Conservation (phyloP, 2,888 invertebrate genomes). For the Onthophagus sagittarius region DNA sequence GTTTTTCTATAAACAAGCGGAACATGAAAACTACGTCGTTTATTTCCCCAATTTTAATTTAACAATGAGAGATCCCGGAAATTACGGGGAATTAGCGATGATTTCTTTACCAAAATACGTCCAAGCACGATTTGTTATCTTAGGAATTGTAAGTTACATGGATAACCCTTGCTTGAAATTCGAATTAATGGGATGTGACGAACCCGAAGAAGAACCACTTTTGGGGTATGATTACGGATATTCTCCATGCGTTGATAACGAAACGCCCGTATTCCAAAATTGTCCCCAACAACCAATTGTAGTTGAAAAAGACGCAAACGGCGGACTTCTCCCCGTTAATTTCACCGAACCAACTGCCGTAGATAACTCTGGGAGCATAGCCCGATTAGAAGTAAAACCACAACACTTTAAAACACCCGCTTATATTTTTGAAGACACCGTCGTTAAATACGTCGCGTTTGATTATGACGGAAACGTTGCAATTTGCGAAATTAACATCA, state of each 20-base stretch:
- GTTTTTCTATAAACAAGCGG: slow-evolving; percentile 94
- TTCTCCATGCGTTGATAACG: slow-evolving; percentile 92
- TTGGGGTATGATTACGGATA: slow-evolving; percentile 90
- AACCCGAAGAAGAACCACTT: slow-evolving; percentile 75
- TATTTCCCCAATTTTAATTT: slow-evolving; percentile 96
- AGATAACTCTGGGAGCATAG: slow-evolving; percentile 95
- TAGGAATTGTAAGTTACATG: slow-evolving; percentile 95
- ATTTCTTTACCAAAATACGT: slow-evolving; percentile 92
- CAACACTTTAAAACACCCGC: slow-evolving; percentile 86
- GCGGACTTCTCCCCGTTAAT: slow-evolving; percentile 85
- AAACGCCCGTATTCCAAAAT: slow-evolving; percentile 94
- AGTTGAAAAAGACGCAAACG: slow-evolving; percentile 83
- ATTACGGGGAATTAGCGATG: slow-evolving; percentile 95
- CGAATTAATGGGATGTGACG: slow-evolving; percentile 94
- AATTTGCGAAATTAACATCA: slow-evolving; percentile 93
- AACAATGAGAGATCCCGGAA: slow-evolving; percentile 92
- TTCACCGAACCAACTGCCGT: slow-evolving; percentile 90
- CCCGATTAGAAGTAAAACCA: slow-evolving; percentile 88
- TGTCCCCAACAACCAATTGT: slow-evolving; percentile 91
- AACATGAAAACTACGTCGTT: slow-evolving; percentile 91
- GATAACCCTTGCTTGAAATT: slow-evolving; percentile 95
- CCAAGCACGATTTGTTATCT: slow-evolving; percentile 87
- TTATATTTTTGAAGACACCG: slow-evolving; percentile 84
- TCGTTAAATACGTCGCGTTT: slow-evolving; percentile 92
- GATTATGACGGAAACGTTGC: slow-evolving; percentile 98